Evolutionary conservation across 2,888 invertebrate species (phyloP).

Genomic region (Caenorhabditis sp.): DNA sequence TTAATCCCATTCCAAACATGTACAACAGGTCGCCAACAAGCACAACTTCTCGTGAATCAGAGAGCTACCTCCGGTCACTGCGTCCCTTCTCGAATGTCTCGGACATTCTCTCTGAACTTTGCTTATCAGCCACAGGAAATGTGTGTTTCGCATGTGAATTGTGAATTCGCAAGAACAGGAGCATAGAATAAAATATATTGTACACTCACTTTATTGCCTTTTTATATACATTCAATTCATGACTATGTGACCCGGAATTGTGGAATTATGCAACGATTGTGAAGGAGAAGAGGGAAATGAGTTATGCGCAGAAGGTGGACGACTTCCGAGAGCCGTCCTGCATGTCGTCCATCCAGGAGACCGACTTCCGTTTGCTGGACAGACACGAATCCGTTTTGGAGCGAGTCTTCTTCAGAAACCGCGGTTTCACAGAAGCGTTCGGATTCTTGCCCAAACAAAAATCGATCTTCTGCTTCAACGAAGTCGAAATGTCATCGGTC

Average conservation of each 20-base stretch:
- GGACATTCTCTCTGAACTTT: slow-evolving; percentile 34
- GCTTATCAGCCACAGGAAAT: slow-evolving; percentile 12
- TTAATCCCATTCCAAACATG: slow-evolving; percentile 29
- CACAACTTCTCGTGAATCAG: slow-evolving; percentile 13
- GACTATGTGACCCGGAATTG: neutral
- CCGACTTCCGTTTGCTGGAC: slow-evolving; percentile 45
- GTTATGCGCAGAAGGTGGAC: slow-evolving; percentile 49
- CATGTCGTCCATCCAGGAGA: slow-evolving; percentile 53
- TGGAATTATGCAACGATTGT: slow-evolving; percentile 27
- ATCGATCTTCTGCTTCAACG: slow-evolving; percentile 42
- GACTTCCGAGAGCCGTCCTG: slow-evolving; percentile 42
- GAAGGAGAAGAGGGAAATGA: neutral
- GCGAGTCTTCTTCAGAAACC: slow-evolving; percentile 37
- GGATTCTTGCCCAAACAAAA: slow-evolving; percentile 34
- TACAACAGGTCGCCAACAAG: neutral
- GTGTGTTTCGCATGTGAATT: neutral
- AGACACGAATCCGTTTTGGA: slow-evolving; percentile 52
- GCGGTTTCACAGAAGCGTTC: slow-evolving; percentile 5
- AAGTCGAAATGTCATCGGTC: slow-evolving; percentile 37
- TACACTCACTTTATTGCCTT: neutral
- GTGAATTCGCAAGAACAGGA: neutral
- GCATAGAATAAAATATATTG: neutral
- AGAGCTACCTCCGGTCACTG: neutral
- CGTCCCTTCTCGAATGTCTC: neutral
- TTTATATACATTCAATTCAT: slow-evolving; percentile 9